phyloP scores from a whole-genome alignment of 2,113 vertebrate genomes.

The Equus quagga region DNA sequence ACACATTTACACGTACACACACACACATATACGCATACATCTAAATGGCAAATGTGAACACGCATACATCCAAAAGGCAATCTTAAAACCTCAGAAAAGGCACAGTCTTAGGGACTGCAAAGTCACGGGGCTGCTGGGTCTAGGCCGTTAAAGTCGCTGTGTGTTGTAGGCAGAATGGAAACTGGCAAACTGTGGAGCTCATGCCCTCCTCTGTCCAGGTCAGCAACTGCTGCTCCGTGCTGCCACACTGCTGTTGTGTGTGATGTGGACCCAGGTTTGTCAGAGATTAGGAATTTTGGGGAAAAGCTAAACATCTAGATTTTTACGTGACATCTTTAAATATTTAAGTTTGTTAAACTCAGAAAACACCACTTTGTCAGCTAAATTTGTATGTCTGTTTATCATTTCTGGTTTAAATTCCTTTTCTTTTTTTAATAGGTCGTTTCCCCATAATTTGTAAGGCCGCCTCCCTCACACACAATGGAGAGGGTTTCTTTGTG shows the following conservation, averaged over 20 bases:
- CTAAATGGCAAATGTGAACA: neutral
- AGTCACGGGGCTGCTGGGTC: neutral
- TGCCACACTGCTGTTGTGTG: neutral
- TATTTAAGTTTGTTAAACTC: neutral
- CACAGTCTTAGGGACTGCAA: neutral
- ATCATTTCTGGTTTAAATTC: neutral
- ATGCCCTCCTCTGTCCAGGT: accelerated
- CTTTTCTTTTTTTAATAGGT: neutral
- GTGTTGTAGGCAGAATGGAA: neutral
- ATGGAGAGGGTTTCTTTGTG: neutral
- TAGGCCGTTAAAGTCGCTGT: neutral
- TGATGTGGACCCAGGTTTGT: neutral
- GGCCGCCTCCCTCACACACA: neutral
- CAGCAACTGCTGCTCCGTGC: neutral
- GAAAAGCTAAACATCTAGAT: neutral
- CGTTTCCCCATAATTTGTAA: neutral
- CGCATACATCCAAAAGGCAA: neutral
- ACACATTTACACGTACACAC: neutral
- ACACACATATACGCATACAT: neutral
- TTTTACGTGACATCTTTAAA: neutral
- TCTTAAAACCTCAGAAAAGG: neutral
- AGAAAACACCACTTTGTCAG: neutral
- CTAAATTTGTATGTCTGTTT: neutral
- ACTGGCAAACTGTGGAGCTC: neutral
- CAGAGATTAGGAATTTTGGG: neutral